A percentile compares a stretch with the other conserved stretches of the same genome.
These are phyloP conservation scores for Bicyclus anynana DNA, from an alignment of 1,140 invertebrate genomes.

Conservation along the genomic window DNA sequence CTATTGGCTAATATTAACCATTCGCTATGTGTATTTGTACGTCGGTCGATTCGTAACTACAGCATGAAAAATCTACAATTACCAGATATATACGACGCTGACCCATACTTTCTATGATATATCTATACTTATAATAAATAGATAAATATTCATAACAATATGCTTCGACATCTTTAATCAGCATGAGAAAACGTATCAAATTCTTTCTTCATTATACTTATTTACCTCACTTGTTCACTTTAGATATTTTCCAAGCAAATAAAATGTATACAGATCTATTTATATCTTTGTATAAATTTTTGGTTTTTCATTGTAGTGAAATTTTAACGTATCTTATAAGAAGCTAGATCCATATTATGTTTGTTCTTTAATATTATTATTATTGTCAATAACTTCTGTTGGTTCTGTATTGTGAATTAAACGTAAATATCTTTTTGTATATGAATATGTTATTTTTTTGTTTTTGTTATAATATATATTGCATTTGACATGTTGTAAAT, in stretches of 20 bases:
- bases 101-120: constrained; percentile 54
- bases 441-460: too few relatives aligned
- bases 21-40: neutral
- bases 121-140: constrained; percentile 9
- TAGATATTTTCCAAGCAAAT: constrained; percentile 5
- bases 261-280: constrained; percentile 26
- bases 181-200: constrained; percentile 21
- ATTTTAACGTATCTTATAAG: too few relatives aligned
- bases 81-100: constrained; percentile 40
- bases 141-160: constrained; percentile 17
- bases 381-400: neutral
- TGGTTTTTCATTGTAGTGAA: neutral
- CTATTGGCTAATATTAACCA: neutral
- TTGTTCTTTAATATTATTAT: neutral
- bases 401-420: neutral
- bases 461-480: too few relatives aligned
- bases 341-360: too few relatives aligned
- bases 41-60: constrained; percentile 23
- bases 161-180: constrained; percentile 23
- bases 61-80: constrained; percentile 41
- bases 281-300: constrained; percentile 8
- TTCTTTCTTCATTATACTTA: neutral
- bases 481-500: too few relatives aligned
- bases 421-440: too few relatives aligned
- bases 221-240: neutral